Evolutionary conservation across 2,113 vertebrate genomes (phyloP), one percentile per base, ranked within the genome.

Genomic region (Puntigrus tetrazona): DNA sequence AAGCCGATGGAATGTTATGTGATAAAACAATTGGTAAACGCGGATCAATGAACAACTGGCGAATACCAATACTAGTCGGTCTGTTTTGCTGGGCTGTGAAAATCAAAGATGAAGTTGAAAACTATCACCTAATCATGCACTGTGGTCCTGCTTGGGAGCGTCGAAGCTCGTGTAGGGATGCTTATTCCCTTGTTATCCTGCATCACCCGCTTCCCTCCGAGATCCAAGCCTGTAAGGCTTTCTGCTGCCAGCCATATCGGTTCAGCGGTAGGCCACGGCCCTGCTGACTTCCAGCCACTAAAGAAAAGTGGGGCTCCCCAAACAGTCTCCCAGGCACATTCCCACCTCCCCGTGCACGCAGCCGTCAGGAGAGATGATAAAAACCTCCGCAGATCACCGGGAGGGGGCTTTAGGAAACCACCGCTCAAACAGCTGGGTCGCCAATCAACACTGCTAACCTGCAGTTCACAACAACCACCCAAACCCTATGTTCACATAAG

Each of bases 181-280:
- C 14, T 69, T 25, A 70, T n/a, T 84, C 27, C 72, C 34, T 31
- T 41, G 25, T 74, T 72, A 45, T 70, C 31, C 43, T 16, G 14
- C 10, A 20, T n/a, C 13, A 27, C 16, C n/a, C 29, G 65, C 61
- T 41, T 43, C 36, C n/a, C 20, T 72, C 38, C 55, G 11, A 29
- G 11, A 38, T 50, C 50, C 38, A 29, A 14, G 45, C 14, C 29
- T 59, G 82, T 85, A 76, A 78, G 83, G 73, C 20, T 34, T 47
- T 88, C 57, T 87, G 78, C 81, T 76, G n/a, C 29, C 38, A 79
- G 88, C 45, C 36, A 9, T 78, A 90, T 88, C 89, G 83, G 89
- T 90, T 85, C 85, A 83, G 50, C 63, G 45, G 65, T 22, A 83
- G 73, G 45, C 43, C 43, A 34, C 16, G 78, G 55, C 43, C 31